Percentiles rank a stretch among this genome's conserved stretches.
These are phyloP conservation scores for Setophaga petechia DNA, from an alignment of 2,113 vertebrate genomes.

Conservation along the genomic window DNA sequence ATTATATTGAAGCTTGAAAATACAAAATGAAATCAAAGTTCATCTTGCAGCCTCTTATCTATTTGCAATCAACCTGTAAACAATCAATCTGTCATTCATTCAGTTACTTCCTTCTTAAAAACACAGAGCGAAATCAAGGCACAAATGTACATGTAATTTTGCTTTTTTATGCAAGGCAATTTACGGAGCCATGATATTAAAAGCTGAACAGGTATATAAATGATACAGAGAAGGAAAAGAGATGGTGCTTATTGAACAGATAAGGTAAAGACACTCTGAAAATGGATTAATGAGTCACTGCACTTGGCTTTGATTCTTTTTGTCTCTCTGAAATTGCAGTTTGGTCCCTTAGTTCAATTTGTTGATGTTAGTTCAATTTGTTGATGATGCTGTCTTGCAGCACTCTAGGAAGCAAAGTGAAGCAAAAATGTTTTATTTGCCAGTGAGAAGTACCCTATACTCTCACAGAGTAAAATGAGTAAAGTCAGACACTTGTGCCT, in stretches of 20 bases:
- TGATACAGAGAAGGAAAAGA: neutral
- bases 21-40: conserved; percentile 28
- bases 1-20: conserved; percentile 12
- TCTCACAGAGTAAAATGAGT: neutral
- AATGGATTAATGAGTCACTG: neutral
- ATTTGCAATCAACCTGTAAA: conserved; percentile 6
- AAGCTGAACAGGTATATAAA: neutral
- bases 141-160: neutral
- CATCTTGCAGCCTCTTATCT: neutral
- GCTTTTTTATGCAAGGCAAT: neutral
- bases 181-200: neutral
- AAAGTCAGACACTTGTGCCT: neutral
- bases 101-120: neutral
- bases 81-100: neutral
- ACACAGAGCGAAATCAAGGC: neutral
- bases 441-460: neutral
- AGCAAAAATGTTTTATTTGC: neutral
- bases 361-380: neutral
- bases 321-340: neutral
- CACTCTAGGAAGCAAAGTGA: neutral
- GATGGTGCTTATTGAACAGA: neutral
- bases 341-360: neutral
- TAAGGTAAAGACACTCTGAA: neutral
- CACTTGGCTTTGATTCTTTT: neutral
- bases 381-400: neutral